Percentiles rank a stretch among this genome's conserved stretches.
phyloP scores from a whole-genome alignment of 1,140 invertebrate species.

The Scaptomyza montana region DNA sequence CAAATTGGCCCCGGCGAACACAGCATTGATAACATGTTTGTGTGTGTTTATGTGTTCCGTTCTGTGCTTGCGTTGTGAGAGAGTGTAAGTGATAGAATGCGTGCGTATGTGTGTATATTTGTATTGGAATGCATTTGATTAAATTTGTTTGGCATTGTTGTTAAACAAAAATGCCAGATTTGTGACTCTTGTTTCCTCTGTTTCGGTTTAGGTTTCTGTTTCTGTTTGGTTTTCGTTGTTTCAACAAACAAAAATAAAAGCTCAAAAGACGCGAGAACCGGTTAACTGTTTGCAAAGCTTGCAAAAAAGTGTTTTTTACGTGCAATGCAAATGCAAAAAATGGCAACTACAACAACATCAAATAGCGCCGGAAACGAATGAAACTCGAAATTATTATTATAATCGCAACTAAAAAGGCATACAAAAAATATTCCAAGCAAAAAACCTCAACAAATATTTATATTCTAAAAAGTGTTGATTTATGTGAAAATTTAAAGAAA shows the following conservation, averaged over 20 bases:
- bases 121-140: slow-evolving; percentile 64
- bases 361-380: slow-evolving; percentile 44
- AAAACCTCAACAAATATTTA: not conserved
- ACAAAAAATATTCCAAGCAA: no score
- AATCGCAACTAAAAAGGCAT: no score
- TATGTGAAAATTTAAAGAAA: slow-evolving; percentile 22
- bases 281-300: slow-evolving; percentile 50
- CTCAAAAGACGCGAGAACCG: slow-evolving; percentile 44
- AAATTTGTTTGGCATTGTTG: slow-evolving; percentile 61
- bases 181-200: slow-evolving; percentile 26
- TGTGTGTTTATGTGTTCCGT: not conserved
- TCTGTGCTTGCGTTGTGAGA: not conserved
- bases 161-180: slow-evolving; percentile 52
- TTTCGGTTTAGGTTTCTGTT: slow-evolving; percentile 18
- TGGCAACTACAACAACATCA: slow-evolving; percentile 29
- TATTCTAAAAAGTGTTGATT: slow-evolving; percentile 22
- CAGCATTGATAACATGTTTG: slow-evolving; percentile 35
- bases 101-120: not conserved
- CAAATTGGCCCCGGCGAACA: slow-evolving; percentile 35
- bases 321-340: slow-evolving; percentile 46
- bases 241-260: slow-evolving; percentile 37
- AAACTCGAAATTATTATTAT: slow-evolving; percentile 6
- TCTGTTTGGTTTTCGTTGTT: slow-evolving; percentile 40
- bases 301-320: slow-evolving; percentile 40
- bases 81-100: slow-evolving; percentile 14